phyloP scores from a whole-genome alignment of 2,113 vertebrate genomes.

The Bettongia penicillata region DNA sequence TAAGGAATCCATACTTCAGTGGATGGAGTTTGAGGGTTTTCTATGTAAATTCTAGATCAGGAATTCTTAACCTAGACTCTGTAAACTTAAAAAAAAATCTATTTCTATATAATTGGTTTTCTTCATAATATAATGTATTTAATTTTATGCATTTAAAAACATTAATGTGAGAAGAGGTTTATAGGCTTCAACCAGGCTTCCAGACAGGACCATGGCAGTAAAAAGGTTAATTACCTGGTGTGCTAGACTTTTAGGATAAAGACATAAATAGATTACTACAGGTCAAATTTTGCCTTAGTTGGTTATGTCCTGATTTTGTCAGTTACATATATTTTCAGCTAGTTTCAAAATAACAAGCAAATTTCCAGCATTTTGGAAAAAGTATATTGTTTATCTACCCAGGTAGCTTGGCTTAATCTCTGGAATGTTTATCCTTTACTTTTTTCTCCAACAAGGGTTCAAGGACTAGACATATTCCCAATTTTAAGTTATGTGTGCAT shows the following conservation, averaged over 20 bases:
- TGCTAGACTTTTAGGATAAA: neutral
- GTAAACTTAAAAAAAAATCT: too few relatives aligned
- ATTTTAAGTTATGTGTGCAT: neutral
- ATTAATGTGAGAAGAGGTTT: neutral
- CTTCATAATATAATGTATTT: neutral
- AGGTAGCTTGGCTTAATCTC: neutral
- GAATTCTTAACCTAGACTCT: neutral
- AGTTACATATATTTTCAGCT: neutral
- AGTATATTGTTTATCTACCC: neutral
- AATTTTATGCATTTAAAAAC: neutral
- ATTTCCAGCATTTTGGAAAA: neutral
- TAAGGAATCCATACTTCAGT: neutral
- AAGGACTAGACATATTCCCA: neutral
- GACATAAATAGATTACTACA: neutral
- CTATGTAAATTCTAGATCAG: neutral
- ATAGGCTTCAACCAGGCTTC: neutral
- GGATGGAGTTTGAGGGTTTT: neutral
- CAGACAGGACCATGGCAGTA: neutral
- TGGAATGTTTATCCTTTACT: neutral
- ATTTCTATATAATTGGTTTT: neutral
- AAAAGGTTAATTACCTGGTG: too few relatives aligned
- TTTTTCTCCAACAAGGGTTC: neutral
- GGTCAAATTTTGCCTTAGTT: rapidly evolving
- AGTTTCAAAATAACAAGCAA: slow-evolving; percentile 2
- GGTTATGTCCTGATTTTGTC: neutral